Evolutionary conservation across 2,888 invertebrate genomes (phyloP).

Genomic region (Elmis aenea): DNA sequence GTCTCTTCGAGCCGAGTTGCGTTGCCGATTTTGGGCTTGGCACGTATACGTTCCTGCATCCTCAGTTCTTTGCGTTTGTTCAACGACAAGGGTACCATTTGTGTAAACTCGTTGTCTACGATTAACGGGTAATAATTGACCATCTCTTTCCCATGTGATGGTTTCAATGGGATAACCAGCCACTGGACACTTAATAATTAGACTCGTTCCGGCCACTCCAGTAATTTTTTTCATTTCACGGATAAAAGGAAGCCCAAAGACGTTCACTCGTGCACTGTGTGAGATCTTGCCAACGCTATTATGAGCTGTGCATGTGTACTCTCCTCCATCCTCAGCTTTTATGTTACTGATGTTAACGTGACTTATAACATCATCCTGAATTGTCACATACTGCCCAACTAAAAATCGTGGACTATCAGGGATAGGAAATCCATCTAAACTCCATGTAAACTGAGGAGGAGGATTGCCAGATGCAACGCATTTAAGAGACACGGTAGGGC

Average conservation of each 20-base stretch:
- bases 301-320: constrained; percentile 79
- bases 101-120: constrained; percentile 80
- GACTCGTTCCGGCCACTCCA: constrained; percentile 77
- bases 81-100: constrained; percentile 82
- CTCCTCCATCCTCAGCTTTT: constrained; percentile 85
- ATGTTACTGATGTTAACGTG: constrained; percentile 86
- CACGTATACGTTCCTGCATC: constrained; percentile 90
- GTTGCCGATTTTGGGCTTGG: constrained; percentile 79
- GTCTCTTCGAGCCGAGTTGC: constrained; percentile 70
- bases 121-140: constrained; percentile 80
- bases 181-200: constrained; percentile 83
- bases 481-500: constrained; percentile 84
- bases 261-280: constrained; percentile 81
- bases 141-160: constrained; percentile 87
- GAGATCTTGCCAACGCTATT: constrained; percentile 76
- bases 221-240: constrained; percentile 85
- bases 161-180: constrained; percentile 85
- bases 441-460: constrained; percentile 88
- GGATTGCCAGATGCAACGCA: constrained; percentile 95
- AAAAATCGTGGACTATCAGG: constrained; percentile 65
- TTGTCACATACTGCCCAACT: constrained; percentile 86
- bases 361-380: constrained; percentile 88
- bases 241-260: constrained; percentile 82
- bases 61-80: constrained; percentile 76
- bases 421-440: constrained; percentile 77